These are phyloP conservation scores for Philaethria dido DNA, from an alignment of 2,888 invertebrate genomes.

Conservation along the genomic window DNA sequence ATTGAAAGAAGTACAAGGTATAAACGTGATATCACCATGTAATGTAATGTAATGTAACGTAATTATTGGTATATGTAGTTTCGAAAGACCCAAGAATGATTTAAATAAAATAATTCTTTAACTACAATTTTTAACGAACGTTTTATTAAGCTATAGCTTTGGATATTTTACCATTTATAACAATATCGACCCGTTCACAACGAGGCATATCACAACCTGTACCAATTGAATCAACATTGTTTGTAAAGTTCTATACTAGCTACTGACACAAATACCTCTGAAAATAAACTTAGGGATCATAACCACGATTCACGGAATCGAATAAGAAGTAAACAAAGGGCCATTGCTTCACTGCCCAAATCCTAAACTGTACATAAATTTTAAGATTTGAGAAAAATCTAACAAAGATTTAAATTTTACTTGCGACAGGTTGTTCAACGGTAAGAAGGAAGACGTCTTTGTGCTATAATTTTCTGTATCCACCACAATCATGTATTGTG, in stretches of 20 bases:
- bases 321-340: constrained; percentile 79
- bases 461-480: constrained; percentile 72
- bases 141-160: constrained; percentile 82
- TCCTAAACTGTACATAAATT: constrained; percentile 80
- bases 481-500: constrained; percentile 58
- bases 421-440: constrained; percentile 79
- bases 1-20: constrained; percentile 68
- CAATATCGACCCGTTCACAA: constrained; percentile 84
- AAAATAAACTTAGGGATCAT: constrained; percentile 81
- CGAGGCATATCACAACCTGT: constrained; percentile 84
- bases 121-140: constrained; percentile 81
- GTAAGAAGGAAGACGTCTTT: constrained; percentile 84
- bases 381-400: constrained; percentile 76
- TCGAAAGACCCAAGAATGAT: constrained; percentile 75
- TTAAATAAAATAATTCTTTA: constrained; percentile 80
- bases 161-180: constrained; percentile 82
- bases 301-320: constrained; percentile 83
- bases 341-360: constrained; percentile 73
- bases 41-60: constrained; percentile 53
- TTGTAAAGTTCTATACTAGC: constrained; percentile 84
- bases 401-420: constrained; percentile 77
- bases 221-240: constrained; percentile 84
- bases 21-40: constrained; percentile 71
- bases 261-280: constrained; percentile 81
- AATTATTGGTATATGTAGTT: constrained; percentile 77